These are phyloP conservation scores for Acrocephalus scirpaceus DNA, from an alignment of 2,797 vertebrate species.

Conservation along the genomic window DNA sequence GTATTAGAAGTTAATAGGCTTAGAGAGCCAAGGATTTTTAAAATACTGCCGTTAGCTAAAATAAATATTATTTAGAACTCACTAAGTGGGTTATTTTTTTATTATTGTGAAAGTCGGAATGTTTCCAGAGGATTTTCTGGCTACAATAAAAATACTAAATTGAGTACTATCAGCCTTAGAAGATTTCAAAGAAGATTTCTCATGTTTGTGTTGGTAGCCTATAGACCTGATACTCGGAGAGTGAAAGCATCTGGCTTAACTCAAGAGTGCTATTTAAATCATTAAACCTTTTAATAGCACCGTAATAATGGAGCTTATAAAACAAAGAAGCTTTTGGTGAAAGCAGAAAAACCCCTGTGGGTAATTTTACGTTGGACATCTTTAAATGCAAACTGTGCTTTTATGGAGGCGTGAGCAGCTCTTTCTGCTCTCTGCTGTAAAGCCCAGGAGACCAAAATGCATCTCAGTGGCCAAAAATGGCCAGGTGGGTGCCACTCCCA, in stretches of 20 bases:
- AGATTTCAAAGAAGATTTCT: conserved; percentile 26
- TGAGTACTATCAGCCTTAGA: background rate
- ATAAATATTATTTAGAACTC: conserved; percentile 50
- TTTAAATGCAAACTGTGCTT: background rate
- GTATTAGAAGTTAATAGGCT: conserved; percentile 73
- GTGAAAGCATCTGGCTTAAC: conserved; percentile 2
- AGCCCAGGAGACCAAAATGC: background rate
- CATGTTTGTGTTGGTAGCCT: conserved; percentile 22
- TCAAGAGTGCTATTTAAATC: conserved; percentile 46
- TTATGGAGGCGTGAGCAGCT: background rate
- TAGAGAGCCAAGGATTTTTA: conserved; percentile 62
- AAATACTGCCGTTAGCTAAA: conserved; percentile 68
- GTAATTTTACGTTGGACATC: background rate
- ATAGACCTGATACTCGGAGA: conserved; percentile 19
- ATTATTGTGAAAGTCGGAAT: background rate
- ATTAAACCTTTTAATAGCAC: conserved; percentile 64
- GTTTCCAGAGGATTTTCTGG: conserved; percentile 62
- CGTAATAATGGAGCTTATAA: conserved; percentile 39
- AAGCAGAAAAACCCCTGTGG: background rate
- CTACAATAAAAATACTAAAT: conserved; percentile 51
- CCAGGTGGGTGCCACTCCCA: background rate
- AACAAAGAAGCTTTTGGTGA: background rate
- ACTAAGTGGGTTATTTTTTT: conserved; percentile 31
- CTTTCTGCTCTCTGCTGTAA: background rate
- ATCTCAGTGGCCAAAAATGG: background rate